Base-by-base conservation (phyloP, 2,113 vertebrate species). In the Bubo blakistoni region DNA sequence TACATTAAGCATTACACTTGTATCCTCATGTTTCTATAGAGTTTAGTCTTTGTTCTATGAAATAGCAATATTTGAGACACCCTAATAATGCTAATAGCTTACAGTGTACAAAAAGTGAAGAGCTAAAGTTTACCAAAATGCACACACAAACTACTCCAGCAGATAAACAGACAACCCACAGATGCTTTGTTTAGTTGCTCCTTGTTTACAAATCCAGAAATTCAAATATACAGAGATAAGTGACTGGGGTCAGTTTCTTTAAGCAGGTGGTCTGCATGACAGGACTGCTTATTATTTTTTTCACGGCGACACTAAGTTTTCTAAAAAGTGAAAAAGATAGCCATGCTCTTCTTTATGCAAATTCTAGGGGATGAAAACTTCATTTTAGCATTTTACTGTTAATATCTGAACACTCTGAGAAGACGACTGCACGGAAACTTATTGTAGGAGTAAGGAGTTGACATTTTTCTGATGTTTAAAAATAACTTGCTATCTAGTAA, bases 351-450 rank as follows among this genome's bases (percentile, higher is more conserved):
- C 36, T 65, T 70, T 29, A 38, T 9, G 4, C 5, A 86, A 65
- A 30, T 42, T 78, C 16, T 27, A 72, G 15, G 29, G 0, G 0
- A 69, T 19, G 1, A 63, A 80, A 82, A 52, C 3, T 10, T 74
- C 0, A 13, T 49, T 85, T 38, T 55, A 81, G 63, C 5, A 26
- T 71, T 92, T 63, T 76, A 65, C 47, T 67, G 20, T 74, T 81
- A 67, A 8, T 49, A 85, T 17, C 44, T 46, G 14, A 94, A 82
- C 5, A 24, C 14, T 29, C 16, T 67, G 51, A 83, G 29, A 81
- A 61, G 22, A 55, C 0, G 3, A 59, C 6, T 17, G 11, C 3
- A 1, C 0, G 0, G 15, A 78, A 81, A 52, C 32, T 14, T 62
- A 46, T 0, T 40, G 36, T 16, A 90, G 42, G 44, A 81, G 9